Conservation (phyloP, 2,888 invertebrate species). For the Emesis russula region DNA sequence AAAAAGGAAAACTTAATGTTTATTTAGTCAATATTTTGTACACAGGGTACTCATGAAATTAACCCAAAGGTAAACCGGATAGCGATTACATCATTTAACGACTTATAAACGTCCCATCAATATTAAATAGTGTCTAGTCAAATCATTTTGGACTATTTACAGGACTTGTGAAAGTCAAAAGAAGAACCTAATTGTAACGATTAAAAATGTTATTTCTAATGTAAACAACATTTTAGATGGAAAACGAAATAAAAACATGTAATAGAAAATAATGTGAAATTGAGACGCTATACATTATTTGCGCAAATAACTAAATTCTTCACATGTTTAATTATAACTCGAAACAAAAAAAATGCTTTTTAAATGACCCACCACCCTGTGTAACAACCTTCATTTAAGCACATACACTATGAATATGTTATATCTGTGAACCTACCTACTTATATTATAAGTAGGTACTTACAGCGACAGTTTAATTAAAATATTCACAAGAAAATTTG, state of each 20-base stretch:
- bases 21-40: conserved; percentile 6
- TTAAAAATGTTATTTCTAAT: background rate
- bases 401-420: background rate
- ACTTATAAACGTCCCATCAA: background rate
- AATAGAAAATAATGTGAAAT: conserved; percentile 8
- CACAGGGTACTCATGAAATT: background rate
- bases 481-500: conserved; percentile 11
- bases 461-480: background rate
- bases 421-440: conserved; percentile 4
- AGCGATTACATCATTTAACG: no score
- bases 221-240: background rate
- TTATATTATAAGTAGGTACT: background rate
- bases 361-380: background rate
- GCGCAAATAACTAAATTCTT: background rate
- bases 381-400: conserved; percentile 3
- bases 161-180: background rate
- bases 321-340: background rate
- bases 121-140: background rate
- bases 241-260: background rate
- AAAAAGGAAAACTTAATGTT: conserved; percentile 6
- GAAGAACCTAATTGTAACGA: background rate
- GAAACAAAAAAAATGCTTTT: background rate
- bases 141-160: background rate
- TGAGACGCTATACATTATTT: background rate
- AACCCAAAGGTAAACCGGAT: no score